phyloP scores from a whole-genome alignment of 1,140 invertebrate species.

The Ostrea denselamellosa region DNA sequence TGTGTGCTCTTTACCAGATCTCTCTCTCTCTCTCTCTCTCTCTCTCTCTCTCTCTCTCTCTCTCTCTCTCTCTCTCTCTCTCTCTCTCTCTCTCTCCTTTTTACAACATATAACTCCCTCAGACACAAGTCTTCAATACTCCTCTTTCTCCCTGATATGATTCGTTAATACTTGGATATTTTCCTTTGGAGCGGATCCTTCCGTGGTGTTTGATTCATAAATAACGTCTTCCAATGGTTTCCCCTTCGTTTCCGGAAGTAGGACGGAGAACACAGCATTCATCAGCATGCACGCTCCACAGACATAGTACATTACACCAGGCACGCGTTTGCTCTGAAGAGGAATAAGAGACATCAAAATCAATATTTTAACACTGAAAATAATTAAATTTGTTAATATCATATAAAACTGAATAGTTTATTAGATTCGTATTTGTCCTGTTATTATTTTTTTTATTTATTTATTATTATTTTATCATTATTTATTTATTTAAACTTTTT shows the following conservation, averaged over 20 bases:
- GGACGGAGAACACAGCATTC: not conserved
- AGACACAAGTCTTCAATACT: not conserved
- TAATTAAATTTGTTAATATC: not conserved
- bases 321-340: constrained; percentile 20
- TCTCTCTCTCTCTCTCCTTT: no score
- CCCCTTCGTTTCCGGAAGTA: constrained; percentile 41
- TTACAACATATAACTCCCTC: no score
- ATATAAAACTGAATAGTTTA: not conserved
- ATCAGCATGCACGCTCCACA: constrained; percentile 40
- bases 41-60: no score
- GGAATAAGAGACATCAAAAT: not conserved
- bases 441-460: no score
- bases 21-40: no score
- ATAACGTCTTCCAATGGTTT: constrained; percentile 40
- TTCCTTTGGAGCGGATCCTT: not conserved
- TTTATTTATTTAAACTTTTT: no score
- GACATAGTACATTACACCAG: constrained; percentile 37
- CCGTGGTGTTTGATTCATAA: not conserved
- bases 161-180: not conserved
- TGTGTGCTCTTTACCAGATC: no score
- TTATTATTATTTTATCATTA: no score
- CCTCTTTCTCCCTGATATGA: not conserved
- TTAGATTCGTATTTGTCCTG: no score
- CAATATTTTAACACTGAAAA: no score
- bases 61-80: no score